Base-by-base conservation (phyloP, 2,888 invertebrate species). In the Chrysolina americana region DNA sequence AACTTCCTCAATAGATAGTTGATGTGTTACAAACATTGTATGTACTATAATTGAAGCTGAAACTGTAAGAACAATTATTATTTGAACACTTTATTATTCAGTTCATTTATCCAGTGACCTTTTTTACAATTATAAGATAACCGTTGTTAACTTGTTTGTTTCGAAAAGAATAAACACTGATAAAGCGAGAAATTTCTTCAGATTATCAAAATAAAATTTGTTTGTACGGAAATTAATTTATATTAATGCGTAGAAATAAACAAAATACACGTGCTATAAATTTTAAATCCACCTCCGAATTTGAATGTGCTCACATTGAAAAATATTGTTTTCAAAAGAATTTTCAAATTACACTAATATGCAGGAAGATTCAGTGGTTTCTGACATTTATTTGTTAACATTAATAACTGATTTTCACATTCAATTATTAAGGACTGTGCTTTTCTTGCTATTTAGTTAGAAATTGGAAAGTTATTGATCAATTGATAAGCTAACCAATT, bases 1-100 rank as follows among this genome's bases (percentile, higher is more conserved):
- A 0, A 92, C 90, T 83, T 91, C 89, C 44, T 87, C 84, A 71
- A 92, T 88, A 74, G 86, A 86, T 70, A 89, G 79, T 69, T 77
- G 76, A 65, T 81, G 78, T 19, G 76, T 78, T 48, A 77, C 73
- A 66, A 80, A 77, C 79, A 80, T 80, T 59, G 65, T 78, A 69
- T 59, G 65, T 78, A 69, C 19, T 15, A 23, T 41, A 56, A 41
- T 9, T 23, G 28, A 56, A 50, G 13, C n/a, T 53, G 23, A n/a
- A 56, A 36, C 21, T 53, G 10, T 8, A 41, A 9, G 64, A 68
- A 69, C 65, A 36, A 53, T 56, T 48, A 63, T 69, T 23, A 21
- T 48, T 70, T 65, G 62, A 19, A 56, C 5, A 65, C 65, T 65
- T n/a, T 65, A 62, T 64, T 77, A 76, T 75, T 75, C 75, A 68